phyloP scores from a whole-genome alignment of 2,888 invertebrate species.

The Tribolium freemani region DNA sequence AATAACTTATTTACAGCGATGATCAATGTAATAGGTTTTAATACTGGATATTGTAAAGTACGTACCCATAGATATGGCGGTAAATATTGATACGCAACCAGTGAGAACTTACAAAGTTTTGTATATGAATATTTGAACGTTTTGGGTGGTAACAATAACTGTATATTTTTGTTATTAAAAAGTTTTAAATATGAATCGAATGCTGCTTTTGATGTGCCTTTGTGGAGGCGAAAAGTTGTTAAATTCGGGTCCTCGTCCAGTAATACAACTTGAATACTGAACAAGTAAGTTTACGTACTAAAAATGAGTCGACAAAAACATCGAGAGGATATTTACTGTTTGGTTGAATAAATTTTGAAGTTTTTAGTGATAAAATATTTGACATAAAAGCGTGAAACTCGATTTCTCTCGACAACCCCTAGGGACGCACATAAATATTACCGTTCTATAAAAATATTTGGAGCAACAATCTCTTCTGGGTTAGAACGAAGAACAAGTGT shows the following conservation, averaged over 20 bases:
- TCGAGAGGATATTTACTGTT: conserved; percentile 19
- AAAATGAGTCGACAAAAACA: conserved; percentile 28
- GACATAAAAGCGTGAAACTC: conserved; percentile 40
- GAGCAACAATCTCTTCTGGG: conserved; percentile 35
- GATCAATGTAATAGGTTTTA: neutral
- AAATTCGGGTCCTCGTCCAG: neutral
- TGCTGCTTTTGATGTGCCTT: neutral
- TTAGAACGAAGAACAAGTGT: conserved; percentile 33
- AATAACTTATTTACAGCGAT: neutral
- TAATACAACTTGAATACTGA: conserved; percentile 10
- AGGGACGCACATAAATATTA: conserved; percentile 43
- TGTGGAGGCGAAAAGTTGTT: neutral
- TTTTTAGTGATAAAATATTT: conserved; percentile 41
- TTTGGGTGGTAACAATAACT: neutral
- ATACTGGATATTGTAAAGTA: neutral
- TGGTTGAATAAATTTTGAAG: conserved; percentile 39
- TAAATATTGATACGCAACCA: neutral
- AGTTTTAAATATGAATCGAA: conserved; percentile 15
- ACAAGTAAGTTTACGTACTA: conserved; percentile 2
- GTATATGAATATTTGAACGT: neutral
- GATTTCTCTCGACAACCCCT: conserved; percentile 34
- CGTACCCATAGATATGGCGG: neutral
- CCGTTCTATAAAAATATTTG: conserved; percentile 43
- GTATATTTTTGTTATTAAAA: conserved; percentile 1
- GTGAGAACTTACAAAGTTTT: neutral